These are phyloP conservation scores for Homarus gammarus DNA, from an alignment of 2,888 invertebrate genomes.

Conservation along the genomic window DNA sequence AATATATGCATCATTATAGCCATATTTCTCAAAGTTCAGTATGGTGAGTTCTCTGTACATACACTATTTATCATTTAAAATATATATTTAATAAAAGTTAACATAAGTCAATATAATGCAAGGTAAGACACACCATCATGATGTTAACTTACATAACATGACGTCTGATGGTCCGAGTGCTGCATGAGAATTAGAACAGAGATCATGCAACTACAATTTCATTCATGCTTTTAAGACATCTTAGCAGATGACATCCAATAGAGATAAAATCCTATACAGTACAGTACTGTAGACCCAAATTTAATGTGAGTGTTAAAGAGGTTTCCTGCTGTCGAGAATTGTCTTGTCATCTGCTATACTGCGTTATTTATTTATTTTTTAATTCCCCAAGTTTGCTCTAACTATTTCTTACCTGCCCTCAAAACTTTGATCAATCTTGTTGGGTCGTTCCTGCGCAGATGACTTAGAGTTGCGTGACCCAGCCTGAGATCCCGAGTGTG, in stretches of 20 bases:
- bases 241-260: neutral
- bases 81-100: too few species aligned
- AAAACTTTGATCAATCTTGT: constrained; percentile 60
- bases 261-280: neutral
- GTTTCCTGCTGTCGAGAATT: neutral
- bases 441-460: constrained; percentile 58
- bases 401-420: constrained; percentile 67
- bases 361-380: neutral
- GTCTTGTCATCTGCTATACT: neutral
- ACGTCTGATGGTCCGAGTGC: constrained; percentile 61
- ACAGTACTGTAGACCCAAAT: neutral
- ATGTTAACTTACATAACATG: constrained; percentile 56
- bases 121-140: too few species aligned
- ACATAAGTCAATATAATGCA: too few species aligned
- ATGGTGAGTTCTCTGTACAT: too few species aligned
- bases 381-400: neutral
- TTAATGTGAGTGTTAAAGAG: neutral
- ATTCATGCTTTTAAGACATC: neutral
- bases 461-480: constrained; percentile 54
- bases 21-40: too few species aligned
- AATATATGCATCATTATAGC: too few species aligned
- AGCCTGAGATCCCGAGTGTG: constrained; percentile 52
- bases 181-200: constrained; percentile 65
- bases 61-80: too few species aligned
- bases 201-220: constrained; percentile 60